Conservation (phyloP, 2,888 invertebrate genomes). For the Polylopha cassiicola region DNA sequence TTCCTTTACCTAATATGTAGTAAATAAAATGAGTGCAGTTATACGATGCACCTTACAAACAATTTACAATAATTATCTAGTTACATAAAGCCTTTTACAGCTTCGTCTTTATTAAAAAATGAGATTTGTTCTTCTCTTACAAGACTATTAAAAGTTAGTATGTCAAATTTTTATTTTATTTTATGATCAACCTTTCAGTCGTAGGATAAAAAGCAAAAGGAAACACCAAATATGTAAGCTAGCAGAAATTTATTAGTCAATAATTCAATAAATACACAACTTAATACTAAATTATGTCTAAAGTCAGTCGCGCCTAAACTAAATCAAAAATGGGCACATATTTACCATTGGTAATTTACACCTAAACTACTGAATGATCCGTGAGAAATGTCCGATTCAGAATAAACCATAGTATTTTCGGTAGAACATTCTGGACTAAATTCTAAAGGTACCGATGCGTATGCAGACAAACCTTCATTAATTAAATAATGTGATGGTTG, state of each 20-base stretch:
- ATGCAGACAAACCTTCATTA: slow-evolving; percentile 18
- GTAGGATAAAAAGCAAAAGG: slow-evolving; percentile 2
- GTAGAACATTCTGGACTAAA: slow-evolving; percentile 18
- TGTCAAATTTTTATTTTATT: no score
- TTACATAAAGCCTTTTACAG: no score
- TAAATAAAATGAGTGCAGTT: no score
- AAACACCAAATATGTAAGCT: slow-evolving; percentile 21
- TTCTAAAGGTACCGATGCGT: slow-evolving; percentile 7
- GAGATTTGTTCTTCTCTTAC: no score
- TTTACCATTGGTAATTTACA: slow-evolving; percentile 46
- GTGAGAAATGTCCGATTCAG: slow-evolving; percentile 42
- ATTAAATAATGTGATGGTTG: slow-evolving; percentile 10
- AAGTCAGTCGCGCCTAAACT: slow-evolving; percentile 42
- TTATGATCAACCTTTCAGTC: neutral
- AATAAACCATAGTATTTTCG: slow-evolving; percentile 35
- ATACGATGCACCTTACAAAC: no score
- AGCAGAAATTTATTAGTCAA: slow-evolving; percentile 27
- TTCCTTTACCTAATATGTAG: no score
- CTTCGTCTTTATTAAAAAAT: no score
- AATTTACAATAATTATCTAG: no score
- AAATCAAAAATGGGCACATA: slow-evolving; percentile 13
- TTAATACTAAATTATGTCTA: slow-evolving; percentile 29
- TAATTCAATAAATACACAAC: slow-evolving; percentile 11
- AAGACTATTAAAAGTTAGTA: no score
- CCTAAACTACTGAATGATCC: slow-evolving; percentile 41